Evolutionary conservation across 2,797 vertebrate species (phyloP).

Genomic region (Semotilus atromaculatus): DNA sequence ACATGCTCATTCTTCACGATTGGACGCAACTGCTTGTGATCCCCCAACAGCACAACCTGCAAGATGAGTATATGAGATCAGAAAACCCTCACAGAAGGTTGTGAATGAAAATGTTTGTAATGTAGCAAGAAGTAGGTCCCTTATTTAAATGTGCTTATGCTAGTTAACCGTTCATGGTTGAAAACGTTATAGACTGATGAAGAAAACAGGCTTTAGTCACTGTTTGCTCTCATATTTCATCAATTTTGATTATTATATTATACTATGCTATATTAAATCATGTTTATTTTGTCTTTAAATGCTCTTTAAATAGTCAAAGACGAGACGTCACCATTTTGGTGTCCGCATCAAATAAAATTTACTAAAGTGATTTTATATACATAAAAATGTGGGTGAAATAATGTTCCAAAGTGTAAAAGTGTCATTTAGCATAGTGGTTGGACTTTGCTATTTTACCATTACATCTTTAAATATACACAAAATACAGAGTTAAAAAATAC

Average conservation of each 20-base stretch:
- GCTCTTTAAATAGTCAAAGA: not conserved
- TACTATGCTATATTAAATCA: not conserved
- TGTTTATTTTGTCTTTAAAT: not conserved
- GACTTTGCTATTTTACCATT: not conserved
- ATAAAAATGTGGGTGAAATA: not conserved
- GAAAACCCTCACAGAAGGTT: not conserved
- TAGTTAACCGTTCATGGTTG: not conserved
- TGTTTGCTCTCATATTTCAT: not conserved
- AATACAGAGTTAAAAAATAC: not conserved
- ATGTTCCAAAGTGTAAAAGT: not conserved
- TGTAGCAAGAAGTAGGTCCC: not conserved
- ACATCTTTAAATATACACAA: not conserved
- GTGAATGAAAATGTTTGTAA: not conserved
- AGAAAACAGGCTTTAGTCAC: not conserved
- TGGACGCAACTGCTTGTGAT: constrained; percentile 84
- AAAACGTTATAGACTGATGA: not conserved
- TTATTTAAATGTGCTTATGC: not conserved
- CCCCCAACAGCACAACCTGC: constrained; percentile 85
- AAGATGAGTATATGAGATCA: constrained; percentile 19
- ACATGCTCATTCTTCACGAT: constrained; percentile 76
- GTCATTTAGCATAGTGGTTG: not conserved
- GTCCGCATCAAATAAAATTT: not conserved
- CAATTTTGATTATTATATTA: not conserved
- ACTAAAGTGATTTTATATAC: not conserved
- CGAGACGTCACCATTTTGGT: not conserved